Conservation (phyloP, 2,113 vertebrate genomes). For the Chaetura pelagica region DNA sequence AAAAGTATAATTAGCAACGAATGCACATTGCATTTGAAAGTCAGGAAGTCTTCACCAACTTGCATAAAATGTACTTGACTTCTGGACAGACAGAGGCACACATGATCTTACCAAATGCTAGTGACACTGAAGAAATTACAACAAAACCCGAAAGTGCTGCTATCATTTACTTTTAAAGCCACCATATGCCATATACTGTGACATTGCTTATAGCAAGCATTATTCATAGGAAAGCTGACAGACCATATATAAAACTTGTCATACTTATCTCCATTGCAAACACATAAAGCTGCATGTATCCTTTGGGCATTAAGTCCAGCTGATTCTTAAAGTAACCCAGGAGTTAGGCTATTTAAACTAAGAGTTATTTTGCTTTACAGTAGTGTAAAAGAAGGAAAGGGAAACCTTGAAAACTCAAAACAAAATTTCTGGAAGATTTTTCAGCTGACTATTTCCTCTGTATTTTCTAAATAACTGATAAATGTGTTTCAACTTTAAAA, state of each 20-base stretch:
- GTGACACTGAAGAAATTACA: neutral
- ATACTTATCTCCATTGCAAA: neutral
- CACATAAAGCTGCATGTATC: neutral
- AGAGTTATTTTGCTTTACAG: neutral
- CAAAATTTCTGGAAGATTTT: neutral
- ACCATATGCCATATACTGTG: neutral
- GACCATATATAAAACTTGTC: neutral
- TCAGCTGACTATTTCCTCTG: neutral
- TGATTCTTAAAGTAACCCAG: neutral
- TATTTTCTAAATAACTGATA: neutral
- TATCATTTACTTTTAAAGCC: neutral
- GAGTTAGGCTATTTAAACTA: neutral
- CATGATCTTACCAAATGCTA: neutral
- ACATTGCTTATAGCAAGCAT: neutral
- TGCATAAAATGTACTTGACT: neutral
- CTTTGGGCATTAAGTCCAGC: neutral
- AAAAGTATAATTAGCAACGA: neutral
- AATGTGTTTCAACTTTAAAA: neutral
- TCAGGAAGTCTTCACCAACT: neutral
- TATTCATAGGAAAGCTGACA: neutral
- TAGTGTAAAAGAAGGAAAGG: neutral
- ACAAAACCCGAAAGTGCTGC: neutral
- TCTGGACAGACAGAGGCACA: neutral
- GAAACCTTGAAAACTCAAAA: neutral
- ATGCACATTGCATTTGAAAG: neutral